Evolutionary conservation across 1,140 invertebrate genomes (phyloP).

Genomic region (Ruditapes philippinarum): DNA sequence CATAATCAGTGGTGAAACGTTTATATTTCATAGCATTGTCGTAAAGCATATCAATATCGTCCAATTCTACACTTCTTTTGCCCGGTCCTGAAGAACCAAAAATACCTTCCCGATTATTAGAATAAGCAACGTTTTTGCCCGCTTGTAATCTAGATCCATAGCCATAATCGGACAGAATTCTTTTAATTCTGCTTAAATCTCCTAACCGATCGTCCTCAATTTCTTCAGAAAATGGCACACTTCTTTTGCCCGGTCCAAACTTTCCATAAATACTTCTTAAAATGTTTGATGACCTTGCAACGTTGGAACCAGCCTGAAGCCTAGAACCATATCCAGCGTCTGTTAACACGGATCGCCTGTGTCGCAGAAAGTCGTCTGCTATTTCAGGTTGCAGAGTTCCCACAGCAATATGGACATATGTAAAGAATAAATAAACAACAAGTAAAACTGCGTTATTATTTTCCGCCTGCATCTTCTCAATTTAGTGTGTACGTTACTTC

Average conservation of each 20-base stretch:
- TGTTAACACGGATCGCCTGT: not conserved
- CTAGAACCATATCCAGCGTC: not conserved
- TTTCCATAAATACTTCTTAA: too few relatives aligned
- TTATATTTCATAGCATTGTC: not conserved
- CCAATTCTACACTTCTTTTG: not conserved
- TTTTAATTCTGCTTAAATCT: not conserved
- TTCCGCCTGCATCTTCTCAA: not conserved
- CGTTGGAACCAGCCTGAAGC: not conserved
- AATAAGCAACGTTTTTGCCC: conserved; percentile 3
- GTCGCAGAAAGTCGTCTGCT: not conserved
- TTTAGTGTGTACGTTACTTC: not conserved
- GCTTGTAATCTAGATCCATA: conserved; percentile 8
- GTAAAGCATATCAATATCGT: too few relatives aligned
- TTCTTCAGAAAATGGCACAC: too few relatives aligned
- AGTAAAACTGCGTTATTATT: not conserved
- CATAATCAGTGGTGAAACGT: not conserved
- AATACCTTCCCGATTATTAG: not conserved
- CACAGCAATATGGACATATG: not conserved
- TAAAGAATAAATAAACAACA: not conserved
- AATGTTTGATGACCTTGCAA: not conserved
- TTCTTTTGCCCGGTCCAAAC: not conserved
- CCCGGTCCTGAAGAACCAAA: conserved; percentile 24
- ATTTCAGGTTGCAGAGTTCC: not conserved
- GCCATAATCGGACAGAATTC: conserved; percentile 24
- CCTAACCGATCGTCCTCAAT: not conserved